Evolutionary conservation across 92 coral and sea anemone species (phyloP), one percentile per base, ranked within the genome.

Genomic region (Isaurus tuberculatus): DNA sequence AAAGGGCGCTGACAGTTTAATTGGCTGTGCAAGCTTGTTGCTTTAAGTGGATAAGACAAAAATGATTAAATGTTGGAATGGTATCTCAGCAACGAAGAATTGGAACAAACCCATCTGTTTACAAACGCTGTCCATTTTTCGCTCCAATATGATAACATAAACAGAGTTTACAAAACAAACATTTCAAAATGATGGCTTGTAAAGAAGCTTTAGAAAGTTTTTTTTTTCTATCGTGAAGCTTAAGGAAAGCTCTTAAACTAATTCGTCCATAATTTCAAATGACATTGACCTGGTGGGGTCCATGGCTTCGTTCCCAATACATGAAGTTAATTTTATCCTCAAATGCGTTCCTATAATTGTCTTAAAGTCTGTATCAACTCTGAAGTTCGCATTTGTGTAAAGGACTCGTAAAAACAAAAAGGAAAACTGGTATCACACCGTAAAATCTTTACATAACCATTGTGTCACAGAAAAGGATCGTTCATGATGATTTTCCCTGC

Each of bases 1-100:
- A 77, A 20, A 57, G 44, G 49, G 70, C 82, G 82, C 53, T 77
- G 82, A 77, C 82, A 77, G 55, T 40, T 57, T 77, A 58, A 77
- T 60, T 77, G 70, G 70, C 33, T 16, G 13, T 57, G 68, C 34
- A 57, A 32, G 69, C 70, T 16, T 32, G 31, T 77, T 48, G 15
- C 49, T 10, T 1, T 15, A 30, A 77, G n/a, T 11, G 33, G 55
- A 31, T 77, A 49, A 43, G 31, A 6, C 32, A 33, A 58, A 55
- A 22, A 33, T 72, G 58, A 43, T 26, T 8, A 77, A 48, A 58
- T 33, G 34, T 55, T 36, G 40, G 29, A 51, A 51, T 31, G 22
- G 34, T 42, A 72, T 72, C 60, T 43, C 78, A 8, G 66, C 68
- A 49, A 19, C 32, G 14, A 58, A 32, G 25, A 32, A 55, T 37